Evolutionary conservation across 2,113 vertebrate species (phyloP).

Genomic region (Catagonus wagneri): DNA sequence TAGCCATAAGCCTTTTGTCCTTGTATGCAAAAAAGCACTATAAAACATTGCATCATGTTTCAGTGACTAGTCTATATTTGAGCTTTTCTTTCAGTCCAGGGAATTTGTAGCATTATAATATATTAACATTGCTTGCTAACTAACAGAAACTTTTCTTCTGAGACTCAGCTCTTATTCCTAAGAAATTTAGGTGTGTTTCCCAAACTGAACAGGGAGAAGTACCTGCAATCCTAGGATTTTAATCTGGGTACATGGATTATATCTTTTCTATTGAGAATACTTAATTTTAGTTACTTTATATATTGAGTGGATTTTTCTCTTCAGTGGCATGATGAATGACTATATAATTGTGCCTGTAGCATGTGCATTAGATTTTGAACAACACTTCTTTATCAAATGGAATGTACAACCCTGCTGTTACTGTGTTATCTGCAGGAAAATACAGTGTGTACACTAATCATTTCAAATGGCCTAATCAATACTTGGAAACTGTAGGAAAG

Average conservation of each 20-base stretch:
- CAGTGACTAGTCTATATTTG: background rate
- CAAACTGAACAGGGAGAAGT: background rate
- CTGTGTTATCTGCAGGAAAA: slow-evolving; percentile 48
- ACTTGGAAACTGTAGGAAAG: slow-evolving; percentile 56
- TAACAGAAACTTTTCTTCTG: slow-evolving; percentile 14
- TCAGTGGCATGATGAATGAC: slow-evolving; percentile 13
- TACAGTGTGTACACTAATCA: slow-evolving; percentile 24
- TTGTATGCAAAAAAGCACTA: slow-evolving; percentile 25
- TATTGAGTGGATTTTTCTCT: slow-evolving; percentile 36
- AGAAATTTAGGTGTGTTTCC: background rate
- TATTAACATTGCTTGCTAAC: background rate
- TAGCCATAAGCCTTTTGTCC: slow-evolving; percentile 37
- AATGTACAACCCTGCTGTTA: background rate
- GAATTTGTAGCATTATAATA: background rate
- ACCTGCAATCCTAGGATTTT: background rate
- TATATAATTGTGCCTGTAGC: background rate
- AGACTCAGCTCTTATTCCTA: background rate
- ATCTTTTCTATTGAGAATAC: slow-evolving; percentile 40
- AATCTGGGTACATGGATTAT: slow-evolving; percentile 5
- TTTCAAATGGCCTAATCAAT: slow-evolving; percentile 60
- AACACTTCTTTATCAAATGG: slow-evolving; percentile 55
- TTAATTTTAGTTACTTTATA: slow-evolving; percentile 40
- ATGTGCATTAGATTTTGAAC: slow-evolving; percentile 40
- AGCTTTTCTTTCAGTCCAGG: slow-evolving; percentile 37
- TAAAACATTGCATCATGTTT: background rate